Conservation (phyloP, 1,140 invertebrate genomes). For the Lethrus apterus region DNA sequence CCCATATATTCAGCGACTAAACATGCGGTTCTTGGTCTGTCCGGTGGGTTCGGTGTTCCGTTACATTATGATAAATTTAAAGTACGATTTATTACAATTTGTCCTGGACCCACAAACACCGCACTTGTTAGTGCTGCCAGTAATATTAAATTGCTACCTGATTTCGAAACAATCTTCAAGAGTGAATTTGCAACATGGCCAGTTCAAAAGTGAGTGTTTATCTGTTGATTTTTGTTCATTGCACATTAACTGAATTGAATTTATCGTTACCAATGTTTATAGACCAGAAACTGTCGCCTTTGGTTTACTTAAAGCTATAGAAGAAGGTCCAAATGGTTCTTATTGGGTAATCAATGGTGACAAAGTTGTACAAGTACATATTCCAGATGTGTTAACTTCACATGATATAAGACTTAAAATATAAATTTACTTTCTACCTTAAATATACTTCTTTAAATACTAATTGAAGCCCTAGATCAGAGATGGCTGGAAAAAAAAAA, state of each 20-base stretch:
- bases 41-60: neutral
- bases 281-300: constrained; percentile 38
- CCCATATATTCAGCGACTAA: constrained; percentile 7
- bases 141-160: neutral
- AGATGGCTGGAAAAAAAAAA: no score
- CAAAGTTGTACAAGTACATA: no score
- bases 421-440: no score
- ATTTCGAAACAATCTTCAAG: neutral
- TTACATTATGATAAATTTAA: neutral
- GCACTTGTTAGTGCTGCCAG: neutral
- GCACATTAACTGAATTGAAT: neutral
- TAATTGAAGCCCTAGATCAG: no score
- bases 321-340: constrained; percentile 41
- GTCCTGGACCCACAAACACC: constrained; percentile 4
- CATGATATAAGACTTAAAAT: no score
- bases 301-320: constrained; percentile 42
- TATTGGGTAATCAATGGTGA: constrained; percentile 39
- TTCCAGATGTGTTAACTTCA: no score
- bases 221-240: neutral
- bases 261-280: no score
- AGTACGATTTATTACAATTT: constrained; percentile 2
- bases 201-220: constrained; percentile 4
- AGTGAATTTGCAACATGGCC: constrained; percentile 4
- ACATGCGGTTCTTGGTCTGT: constrained; percentile 4
- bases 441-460: no score